Evolutionary conservation across 2,888 invertebrate species (phyloP), one percentile per base, ranked within the genome.

Genomic region (Fragum whitleyi): DNA sequence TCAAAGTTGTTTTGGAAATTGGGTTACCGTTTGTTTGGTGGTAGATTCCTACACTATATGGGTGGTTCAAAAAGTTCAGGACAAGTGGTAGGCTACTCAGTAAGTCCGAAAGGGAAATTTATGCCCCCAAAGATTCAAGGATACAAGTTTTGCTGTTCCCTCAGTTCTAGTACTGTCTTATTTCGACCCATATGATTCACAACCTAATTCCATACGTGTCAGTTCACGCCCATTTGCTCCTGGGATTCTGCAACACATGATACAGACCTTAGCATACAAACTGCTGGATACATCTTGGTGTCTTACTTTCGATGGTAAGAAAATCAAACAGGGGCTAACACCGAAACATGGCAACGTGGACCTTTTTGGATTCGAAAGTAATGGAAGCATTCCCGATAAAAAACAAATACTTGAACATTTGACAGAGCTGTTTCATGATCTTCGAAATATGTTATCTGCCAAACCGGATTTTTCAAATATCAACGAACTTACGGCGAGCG

Each of bases 271-370:
- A n/a, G 23, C n/a, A 16, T 7, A 9, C 55, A 55, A 7, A n/a
- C 9, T 55, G 55, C 9, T 16, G n/a, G 19, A 55, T n/a, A 16
- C 6, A 16, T 55, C 55, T 9, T 16, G n/a, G 7, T 55, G 55
- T 21, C 7, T 55, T n/a, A 55, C 55, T 16, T 55, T 55, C 55
- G 55, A 55, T 21, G 55, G 55, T n/a, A 55, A 55, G 21, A 55
- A 55, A 55, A 16, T 55, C 14, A 55, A 55, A 55, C 55, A 55
- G n/a, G 55, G 55, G 7, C 21, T 55, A 21, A 55, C 55, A n/a
- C 11, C 11, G 19, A 21, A 9, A n/a, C 7, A 16, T n/a, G 55
- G 55, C 23, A 21, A 55, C 55, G 21, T 55, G 7, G 55, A 55
- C 23, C 21, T 55, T 7, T n/a, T 55, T 7, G 55, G 55, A 21